Base-by-base conservation (phyloP, 2,888 invertebrate species). In the Drosophila quasianomalipes region DNA sequence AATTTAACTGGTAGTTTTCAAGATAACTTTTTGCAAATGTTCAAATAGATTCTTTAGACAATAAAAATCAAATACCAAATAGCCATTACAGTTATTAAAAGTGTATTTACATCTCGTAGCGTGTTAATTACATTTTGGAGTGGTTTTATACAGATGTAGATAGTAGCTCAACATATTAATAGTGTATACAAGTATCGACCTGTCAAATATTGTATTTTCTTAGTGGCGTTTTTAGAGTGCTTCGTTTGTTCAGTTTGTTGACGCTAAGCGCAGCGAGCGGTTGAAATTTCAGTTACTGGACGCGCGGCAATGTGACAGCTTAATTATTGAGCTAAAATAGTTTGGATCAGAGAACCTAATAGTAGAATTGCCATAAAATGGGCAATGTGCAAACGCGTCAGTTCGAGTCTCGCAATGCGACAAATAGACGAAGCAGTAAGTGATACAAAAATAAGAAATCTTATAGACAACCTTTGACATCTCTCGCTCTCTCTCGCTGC, bases 371-470 rank as follows among this genome's bases (percentile, higher is more conserved):
- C 41, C 22, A 22, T 12, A 81, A 35, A 9, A 92, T 92, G 92
- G 92, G 92, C 19, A 92, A 92, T 70, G 79, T 71, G 22, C 92
- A 91, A 68, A 69, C 84, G 19, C 85, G 91, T 44, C 82, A 81
- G 28, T 66, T 74, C 12, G 89, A 92, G 60, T 73, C 78, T 57
- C 85, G 79, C 16, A 81, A 83, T 71, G 71, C 82, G 59, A 65
- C 83, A 5, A 79, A 81, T 53, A 83, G 92, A 12, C 89, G 92
- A 12, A 87, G 89, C 55, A 92, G 92, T 91, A 52, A 81, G 91
- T 79, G 19, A 28, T 4, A 41, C 6, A 16, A 19, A 4, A 44
- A 6, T 22, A 7, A 7, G 2, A 30, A 59, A 26, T 26, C 35
- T 51, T 10, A 19, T 6, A n/a, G 51, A 49, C 26, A 39, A 12